phyloP scores from a whole-genome alignment of 2,888 invertebrate genomes.

The Pristionchus exspectatus region DNA sequence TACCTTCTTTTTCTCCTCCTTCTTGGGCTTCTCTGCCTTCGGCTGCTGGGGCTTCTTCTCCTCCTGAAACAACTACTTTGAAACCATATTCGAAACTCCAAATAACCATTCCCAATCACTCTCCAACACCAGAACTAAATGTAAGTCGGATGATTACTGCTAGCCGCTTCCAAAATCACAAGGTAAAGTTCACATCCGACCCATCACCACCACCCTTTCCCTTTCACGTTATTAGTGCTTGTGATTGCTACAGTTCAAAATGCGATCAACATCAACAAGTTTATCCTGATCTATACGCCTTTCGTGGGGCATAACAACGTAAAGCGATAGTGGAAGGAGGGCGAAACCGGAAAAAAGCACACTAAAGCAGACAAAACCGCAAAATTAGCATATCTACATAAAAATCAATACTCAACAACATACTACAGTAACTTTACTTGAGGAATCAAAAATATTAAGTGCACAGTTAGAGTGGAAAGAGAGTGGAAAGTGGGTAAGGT shows the following conservation, averaged over 20 bases:
- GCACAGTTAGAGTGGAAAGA: no score
- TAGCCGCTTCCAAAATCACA: no score
- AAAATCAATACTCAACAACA: not conserved
- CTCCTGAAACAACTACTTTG: constrained; percentile 39
- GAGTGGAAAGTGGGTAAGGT: not conserved
- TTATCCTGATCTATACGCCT: constrained; percentile 24
- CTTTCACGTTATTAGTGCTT: not conserved
- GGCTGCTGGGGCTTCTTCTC: constrained; percentile 49
- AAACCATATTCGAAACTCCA: not conserved
- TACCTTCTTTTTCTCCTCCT: constrained; percentile 49
- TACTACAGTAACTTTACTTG: not conserved
- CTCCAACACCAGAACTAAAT: no score
- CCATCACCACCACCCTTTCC: constrained; percentile 6
- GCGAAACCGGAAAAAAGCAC: not conserved
- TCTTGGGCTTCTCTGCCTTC: constrained; percentile 48
- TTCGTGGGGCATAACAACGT: constrained; percentile 23
- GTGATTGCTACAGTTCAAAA: not conserved
- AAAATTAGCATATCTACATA: not conserved
- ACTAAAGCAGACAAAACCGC: constrained; percentile 5
- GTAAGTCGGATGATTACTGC: no score
- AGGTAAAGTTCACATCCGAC: not conserved
- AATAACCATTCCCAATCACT: not conserved
- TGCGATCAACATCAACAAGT: constrained; percentile 20
- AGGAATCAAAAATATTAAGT: no score
- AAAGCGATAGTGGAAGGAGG: constrained; percentile 31